Percentiles rank a stretch among this genome's conserved stretches.
These are phyloP conservation scores for Delichon dasypus DNA, from an alignment of 2,797 vertebrate genomes.

Conservation along the genomic window DNA sequence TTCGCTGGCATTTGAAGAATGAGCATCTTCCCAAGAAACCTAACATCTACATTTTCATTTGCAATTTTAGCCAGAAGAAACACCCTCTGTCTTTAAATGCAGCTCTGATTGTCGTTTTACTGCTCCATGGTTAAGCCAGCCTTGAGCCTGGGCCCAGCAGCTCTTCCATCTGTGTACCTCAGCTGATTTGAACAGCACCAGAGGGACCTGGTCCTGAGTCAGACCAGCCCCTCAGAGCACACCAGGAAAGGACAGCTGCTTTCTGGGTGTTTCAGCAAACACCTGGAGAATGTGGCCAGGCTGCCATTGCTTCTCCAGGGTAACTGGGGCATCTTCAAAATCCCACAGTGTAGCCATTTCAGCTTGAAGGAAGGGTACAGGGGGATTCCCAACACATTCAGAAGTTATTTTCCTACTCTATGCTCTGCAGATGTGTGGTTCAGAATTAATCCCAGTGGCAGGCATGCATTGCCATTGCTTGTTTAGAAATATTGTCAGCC, in stretches of 20 bases:
- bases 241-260: background rate
- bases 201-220: no score
- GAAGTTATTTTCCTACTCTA: background rate
- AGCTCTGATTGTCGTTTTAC: background rate
- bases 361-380: background rate
- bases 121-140: background rate
- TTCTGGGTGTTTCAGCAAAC: background rate
- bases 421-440: background rate
- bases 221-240: background rate
- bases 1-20: background rate
- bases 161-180: rapidly evolving
- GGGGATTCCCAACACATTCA: background rate
- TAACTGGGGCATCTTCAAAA: background rate
- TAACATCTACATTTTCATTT: background rate
- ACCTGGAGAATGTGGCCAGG: background rate
- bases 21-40: background rate
- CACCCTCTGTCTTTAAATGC: background rate
- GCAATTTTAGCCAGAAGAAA: background rate
- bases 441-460: background rate
- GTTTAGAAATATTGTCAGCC: background rate
- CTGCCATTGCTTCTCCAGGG: background rate
- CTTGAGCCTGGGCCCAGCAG: background rate
- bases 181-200: background rate
- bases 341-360: background rate
- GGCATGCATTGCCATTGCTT: background rate